A percentile compares a stretch with the other conserved stretches of the same genome.
Evolutionary conservation across 2,888 invertebrate species (phyloP).

Genomic region (Athalia circularis): DNA sequence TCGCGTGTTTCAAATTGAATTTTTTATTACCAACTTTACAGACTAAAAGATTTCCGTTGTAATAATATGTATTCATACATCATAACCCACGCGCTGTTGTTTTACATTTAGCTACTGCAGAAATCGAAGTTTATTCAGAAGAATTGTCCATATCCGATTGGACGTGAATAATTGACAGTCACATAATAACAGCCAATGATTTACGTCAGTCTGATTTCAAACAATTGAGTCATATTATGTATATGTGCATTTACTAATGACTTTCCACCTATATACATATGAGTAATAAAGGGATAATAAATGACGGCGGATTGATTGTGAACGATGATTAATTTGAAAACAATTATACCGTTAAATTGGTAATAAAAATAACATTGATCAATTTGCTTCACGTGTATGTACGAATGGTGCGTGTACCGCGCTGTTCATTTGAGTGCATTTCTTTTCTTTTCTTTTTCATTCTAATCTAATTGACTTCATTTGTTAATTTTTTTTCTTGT

Average conservation of each 20-base stretch:
- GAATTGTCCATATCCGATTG: constrained; percentile 3
- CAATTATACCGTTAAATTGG: constrained; percentile 15
- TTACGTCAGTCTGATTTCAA: constrained; percentile 16
- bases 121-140: constrained; percentile 29
- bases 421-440: too few species aligned
- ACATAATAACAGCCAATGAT: constrained; percentile 15
- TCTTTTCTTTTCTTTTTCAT: too few species aligned
- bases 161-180: constrained; percentile 29
- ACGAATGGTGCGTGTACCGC: too few species aligned
- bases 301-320: too few species aligned
- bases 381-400: neutral
- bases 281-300: too few species aligned
- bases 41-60: constrained; percentile 25
- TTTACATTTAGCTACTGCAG: constrained; percentile 7
- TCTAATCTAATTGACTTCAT: too few species aligned
- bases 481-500: too few species aligned
- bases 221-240: too few species aligned
- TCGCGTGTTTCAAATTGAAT: constrained; percentile 19
- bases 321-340: too few species aligned
- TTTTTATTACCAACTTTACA: constrained; percentile 32
- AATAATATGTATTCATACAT: neutral
- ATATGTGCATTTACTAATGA: too few species aligned
- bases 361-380: neutral
- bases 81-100: constrained; percentile 13
- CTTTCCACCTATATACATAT: too few species aligned